Percentiles rank a stretch among this genome's conserved stretches.
Evolutionary conservation across 2,113 vertebrate species (phyloP).

Genomic region (Phodopus roborovskii): DNA sequence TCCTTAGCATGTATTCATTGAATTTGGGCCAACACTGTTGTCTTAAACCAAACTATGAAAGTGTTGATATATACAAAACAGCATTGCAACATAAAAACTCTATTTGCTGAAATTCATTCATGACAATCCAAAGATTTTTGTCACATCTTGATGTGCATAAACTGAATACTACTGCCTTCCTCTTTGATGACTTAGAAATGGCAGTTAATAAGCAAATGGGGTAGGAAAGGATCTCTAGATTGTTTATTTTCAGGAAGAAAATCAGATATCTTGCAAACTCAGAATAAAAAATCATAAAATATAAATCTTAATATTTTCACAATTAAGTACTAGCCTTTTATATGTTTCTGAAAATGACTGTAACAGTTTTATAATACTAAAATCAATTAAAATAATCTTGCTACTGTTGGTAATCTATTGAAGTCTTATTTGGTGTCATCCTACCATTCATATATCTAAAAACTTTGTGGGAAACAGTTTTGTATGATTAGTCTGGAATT

Average conservation of each 20-base stretch:
- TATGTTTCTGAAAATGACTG: background rate
- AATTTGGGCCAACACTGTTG: background rate
- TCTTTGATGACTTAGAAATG: background rate
- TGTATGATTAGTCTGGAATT: background rate
- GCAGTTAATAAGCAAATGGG: background rate
- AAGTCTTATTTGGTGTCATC: background rate
- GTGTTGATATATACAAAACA: conserved; percentile 2
- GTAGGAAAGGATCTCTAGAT: background rate
- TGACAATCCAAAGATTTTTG: background rate
- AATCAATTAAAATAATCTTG: background rate
- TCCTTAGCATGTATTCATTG: background rate
- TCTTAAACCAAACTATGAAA: background rate
- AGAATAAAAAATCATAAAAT: background rate
- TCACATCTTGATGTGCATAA: background rate
- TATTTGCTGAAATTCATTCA: background rate
- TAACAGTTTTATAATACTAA: background rate
- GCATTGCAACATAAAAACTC: background rate
- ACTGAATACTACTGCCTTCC: background rate
- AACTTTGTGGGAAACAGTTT: background rate
- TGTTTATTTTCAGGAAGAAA: background rate
- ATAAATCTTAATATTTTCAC: background rate
- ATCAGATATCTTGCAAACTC: background rate
- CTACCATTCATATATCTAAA: background rate
- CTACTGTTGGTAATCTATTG: background rate
- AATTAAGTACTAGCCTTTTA: background rate